Percentiles rank a stretch among this genome's conserved stretches.
Evolutionary conservation across 2,113 vertebrate genomes (phyloP).

Genomic region (Hypanus sabinus): DNA sequence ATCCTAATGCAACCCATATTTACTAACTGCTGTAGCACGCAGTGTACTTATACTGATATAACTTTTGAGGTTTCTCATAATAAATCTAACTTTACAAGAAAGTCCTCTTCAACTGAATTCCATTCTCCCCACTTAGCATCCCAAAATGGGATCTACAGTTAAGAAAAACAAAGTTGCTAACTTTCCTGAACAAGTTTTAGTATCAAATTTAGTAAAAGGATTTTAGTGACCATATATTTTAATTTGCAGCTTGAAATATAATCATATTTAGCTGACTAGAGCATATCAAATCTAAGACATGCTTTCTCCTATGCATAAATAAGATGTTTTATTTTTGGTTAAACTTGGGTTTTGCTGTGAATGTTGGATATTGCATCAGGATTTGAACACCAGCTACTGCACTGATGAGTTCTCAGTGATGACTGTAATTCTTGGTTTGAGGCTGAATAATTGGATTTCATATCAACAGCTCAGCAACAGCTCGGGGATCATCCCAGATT

Average conservation of each 20-base stretch:
- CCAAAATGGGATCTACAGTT: not conserved
- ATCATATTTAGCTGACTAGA: not conserved
- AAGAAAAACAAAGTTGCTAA: not conserved
- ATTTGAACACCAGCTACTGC: constrained; percentile 32
- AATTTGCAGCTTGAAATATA: constrained; percentile 16
- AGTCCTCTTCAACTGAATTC: not conserved
- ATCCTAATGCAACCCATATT: no score
- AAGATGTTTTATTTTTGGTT: not conserved
- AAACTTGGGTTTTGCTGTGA: not conserved
- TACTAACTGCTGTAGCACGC: not conserved
- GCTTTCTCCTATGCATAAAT: not conserved
- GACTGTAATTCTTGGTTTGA: constrained; percentile 49
- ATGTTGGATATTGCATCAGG: not conserved
- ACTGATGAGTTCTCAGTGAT: constrained; percentile 34
- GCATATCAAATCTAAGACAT: not conserved
- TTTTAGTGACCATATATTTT: not conserved
- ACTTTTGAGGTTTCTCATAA: not conserved
- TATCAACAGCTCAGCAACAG: constrained; percentile 84
- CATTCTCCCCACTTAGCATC: not conserved
- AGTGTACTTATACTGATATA: not conserved
- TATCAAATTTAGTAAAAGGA: not conserved
- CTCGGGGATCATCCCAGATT: constrained; percentile 89
- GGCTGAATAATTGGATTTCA: constrained; percentile 97
- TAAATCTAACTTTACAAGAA: not conserved
- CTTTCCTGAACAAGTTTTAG: not conserved